Base-by-base conservation (phyloP, 2,888 invertebrate species). In the Busseola fusca region DNA sequence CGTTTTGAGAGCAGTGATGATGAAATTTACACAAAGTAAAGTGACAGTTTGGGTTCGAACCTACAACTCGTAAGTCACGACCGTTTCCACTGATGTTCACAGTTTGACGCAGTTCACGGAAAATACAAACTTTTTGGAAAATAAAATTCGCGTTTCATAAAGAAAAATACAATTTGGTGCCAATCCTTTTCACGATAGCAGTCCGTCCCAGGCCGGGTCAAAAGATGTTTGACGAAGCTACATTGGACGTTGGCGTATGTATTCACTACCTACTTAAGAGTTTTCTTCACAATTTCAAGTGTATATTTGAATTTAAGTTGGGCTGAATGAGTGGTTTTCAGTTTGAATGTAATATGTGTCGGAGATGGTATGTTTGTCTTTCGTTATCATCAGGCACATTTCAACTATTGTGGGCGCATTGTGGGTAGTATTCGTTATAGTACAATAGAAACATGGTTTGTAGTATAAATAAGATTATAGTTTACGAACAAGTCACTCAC, bases 81-180 rank as follows among this genome's bases (percentile, higher is more conserved):
- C 3, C 48, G 10, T 48, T 21, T 48, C 21, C 21, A 45, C 45
- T 45, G 45, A 6, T 4, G 1, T 42, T 4, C n/a, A 10, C 0
- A 71, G 16, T 9, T 37, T 27, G 10, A 45, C 67, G n/a, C 12
- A 37, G 5, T 9, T 72, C 1, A 9, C 27, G 7, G 6, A 2
- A 2, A 40, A 25, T 9, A 21, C 1, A 52, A 40, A 67, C 69
- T 68, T 68, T 68, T 50, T 37, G 9, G 3, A 54, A 66, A 82
- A 72, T 30, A 21, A 48, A 45, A 64, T 79, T 79, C 21, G 12
- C 1, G 56, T 56, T 68, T 64, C 42, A 12, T 65, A 73, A 45
- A 67, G 74, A 63, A 74, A 79, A 68, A 68, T 52, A 78, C 79
- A 82, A 82, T 79, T 79, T 34, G 40, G 50, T 14, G 40, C 63